Percentiles rank a stretch among this genome's conserved stretches.
These are phyloP conservation scores for Apotomis betuletana DNA, from an alignment of 2,888 invertebrate species.

Conservation along the genomic window DNA sequence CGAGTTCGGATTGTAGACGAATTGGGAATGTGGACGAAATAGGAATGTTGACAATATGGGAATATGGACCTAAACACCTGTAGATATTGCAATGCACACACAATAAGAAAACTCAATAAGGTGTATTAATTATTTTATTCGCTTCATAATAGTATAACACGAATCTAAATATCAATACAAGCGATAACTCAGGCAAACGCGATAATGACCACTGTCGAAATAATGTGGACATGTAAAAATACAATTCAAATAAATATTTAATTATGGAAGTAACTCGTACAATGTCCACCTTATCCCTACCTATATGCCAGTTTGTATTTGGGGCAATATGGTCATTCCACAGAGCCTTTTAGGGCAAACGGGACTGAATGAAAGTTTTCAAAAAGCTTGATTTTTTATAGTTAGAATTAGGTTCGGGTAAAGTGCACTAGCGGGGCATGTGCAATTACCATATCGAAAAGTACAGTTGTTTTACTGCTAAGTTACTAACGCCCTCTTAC, in stretches of 20 bases:
- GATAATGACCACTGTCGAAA: neutral
- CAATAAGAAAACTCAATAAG: neutral
- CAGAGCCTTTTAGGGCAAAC: neutral
- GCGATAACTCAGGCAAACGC: neutral
- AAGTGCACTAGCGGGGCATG: no score
- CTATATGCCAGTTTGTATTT: neutral
- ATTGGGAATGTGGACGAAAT: no score
- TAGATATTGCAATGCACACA: no score
- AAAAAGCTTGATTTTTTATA: no score
- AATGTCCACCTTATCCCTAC: neutral
- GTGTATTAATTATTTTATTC: neutral
- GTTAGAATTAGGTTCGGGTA: no score
- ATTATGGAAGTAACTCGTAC: neutral
- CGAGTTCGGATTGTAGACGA: no score
- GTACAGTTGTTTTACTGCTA: no score
- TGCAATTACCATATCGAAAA: no score
- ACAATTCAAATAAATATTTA: neutral
- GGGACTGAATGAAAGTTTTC: no score
- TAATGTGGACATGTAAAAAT: neutral
- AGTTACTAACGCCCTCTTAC: no score
- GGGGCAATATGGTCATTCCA: neutral
- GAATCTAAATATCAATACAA: neutral
- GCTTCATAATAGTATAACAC: neutral
- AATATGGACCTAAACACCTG: no score
- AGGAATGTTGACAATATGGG: no score